Base-by-base conservation (phyloP, 2,797 vertebrate species). In the Acanthurus tractus region DNA sequence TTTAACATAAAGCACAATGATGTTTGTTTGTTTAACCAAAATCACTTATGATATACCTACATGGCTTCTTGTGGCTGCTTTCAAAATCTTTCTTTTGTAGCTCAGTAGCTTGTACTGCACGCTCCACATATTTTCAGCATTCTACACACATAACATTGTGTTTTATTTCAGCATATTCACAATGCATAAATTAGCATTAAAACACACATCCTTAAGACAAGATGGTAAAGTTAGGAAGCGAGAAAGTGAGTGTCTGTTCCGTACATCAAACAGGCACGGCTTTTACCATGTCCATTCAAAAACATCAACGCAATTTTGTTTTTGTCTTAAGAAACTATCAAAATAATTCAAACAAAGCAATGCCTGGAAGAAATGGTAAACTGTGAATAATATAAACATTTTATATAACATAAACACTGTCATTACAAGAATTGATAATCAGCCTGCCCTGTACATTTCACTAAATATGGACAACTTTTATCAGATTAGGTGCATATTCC, bases 111-210 rank as follows among this genome's bases (percentile, higher is more conserved):
- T 29, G 22, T 17, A 2, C 42, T 34, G 48, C 63, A 61, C 2
- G 22, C 63, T 57, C 36, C 20, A 48, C 63, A 23, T 49, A 48
- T 58, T 63, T 50, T 25, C 20, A 40, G 9, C 10, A 3, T 54
- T 61, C 25, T 25, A 61, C 38, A 42, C 20, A 44, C 64, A 62
- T 17, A 57, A 29, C 57, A 40, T 20, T n/a, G 52, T 46, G 54
- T 54, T 63, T 72, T 34, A 55, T 42, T 69, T 75, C 29, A 62
- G 40, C 38, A 65, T 45, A 68, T 75, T 70, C 67, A 74, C 50
- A 42, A 76, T 63, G 71, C 68, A 83, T 70, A 64, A 64, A 66
- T 78, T 61, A 70, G 3, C 61, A 70, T 63, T 42, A 67, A 63
- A 73, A 70, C 58, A 38, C 59, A 67, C 23, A 22, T 64, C 75